Base-by-base conservation (phyloP, 2,888 invertebrate genomes). In the Dicycla oo region DNA sequence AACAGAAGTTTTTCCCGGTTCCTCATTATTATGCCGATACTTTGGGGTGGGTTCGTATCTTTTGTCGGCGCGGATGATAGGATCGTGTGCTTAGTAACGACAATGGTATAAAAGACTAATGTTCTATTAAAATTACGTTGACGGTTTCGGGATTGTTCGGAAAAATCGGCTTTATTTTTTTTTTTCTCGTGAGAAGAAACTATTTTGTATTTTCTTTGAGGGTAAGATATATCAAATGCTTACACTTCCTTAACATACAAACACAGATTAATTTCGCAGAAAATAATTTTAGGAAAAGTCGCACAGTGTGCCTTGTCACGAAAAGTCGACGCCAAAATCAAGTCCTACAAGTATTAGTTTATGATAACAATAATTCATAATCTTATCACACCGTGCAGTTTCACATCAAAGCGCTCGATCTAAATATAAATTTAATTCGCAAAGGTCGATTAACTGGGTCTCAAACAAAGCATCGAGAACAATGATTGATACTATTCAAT, bases 1-100 rank as follows among this genome's bases (percentile, higher is more conserved):
- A 94, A 95, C 95, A 95, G 93, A 95, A 96, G 95, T 96, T 96
- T 96, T 96, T 95, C 95, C 94, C 95, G 95, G 94, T 94, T 94
- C 90, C 93, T 95, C 94, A 94, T 95, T 95, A 95, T 96, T 94
- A 92, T 92, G 93, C 93, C 94, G 93, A 94, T 95, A 95, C 94
- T 94, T 93, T 90, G 92, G 93, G 94, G 94, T 92, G 93, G 93
- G 92, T 91, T 92, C 90, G 93, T 86, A 88, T 89, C 91, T 91
- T 91, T 95, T 95, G 94, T 94, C 87, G 89, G 85, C 74, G 78
- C 87, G 87, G 88, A 92, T 92, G 94, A 94, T 95, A 94, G 93
- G 92, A 94, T 93, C 93, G 91, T 91, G 91, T 92, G 92, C 90
- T 92, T 89, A 88, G 87, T 86, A 88, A 88, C 89, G 87, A 90